phyloP scores from a whole-genome alignment of 1,140 invertebrate genomes.

The Conus betulinus region DNA sequence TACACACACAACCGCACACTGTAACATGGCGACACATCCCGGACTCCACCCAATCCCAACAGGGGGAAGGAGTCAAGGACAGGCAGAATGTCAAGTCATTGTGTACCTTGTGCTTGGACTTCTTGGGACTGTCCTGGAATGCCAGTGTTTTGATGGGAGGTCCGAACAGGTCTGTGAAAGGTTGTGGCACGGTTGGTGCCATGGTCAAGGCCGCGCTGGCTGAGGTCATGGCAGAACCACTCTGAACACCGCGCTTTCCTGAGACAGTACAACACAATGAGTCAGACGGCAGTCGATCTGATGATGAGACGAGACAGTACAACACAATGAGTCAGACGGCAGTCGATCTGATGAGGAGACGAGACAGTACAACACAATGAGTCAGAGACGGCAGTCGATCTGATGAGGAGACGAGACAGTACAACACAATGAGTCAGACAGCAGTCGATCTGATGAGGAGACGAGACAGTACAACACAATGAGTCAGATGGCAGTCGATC shows the following conservation, averaged over 20 bases:
- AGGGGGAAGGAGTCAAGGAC: too few relatives aligned
- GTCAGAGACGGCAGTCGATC: neutral
- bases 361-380: neutral
- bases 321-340: neutral
- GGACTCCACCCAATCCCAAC: too few relatives aligned
- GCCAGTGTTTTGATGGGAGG: slow-evolving; percentile 53
- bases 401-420: neutral
- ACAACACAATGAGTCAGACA: neutral
- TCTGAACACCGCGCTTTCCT: neutral
- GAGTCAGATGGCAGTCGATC: too few relatives aligned
- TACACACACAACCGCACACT: too few relatives aligned
- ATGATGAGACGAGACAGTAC: neutral
- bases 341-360: neutral
- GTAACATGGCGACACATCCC: too few relatives aligned
- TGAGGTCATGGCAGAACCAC: neutral
- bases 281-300: neutral
- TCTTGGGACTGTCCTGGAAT: slow-evolving; percentile 45
- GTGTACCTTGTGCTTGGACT: slow-evolving; percentile 42
- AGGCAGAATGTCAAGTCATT: too few relatives aligned
- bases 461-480: too few relatives aligned
- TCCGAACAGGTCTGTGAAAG: slow-evolving; percentile 55
- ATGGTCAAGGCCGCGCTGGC: neutral
- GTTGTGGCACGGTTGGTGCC: neutral
- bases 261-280: neutral
- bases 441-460: too few relatives aligned